phyloP scores from a whole-genome alignment of 1,140 invertebrate species.

The Notospermus geniculatus region DNA sequence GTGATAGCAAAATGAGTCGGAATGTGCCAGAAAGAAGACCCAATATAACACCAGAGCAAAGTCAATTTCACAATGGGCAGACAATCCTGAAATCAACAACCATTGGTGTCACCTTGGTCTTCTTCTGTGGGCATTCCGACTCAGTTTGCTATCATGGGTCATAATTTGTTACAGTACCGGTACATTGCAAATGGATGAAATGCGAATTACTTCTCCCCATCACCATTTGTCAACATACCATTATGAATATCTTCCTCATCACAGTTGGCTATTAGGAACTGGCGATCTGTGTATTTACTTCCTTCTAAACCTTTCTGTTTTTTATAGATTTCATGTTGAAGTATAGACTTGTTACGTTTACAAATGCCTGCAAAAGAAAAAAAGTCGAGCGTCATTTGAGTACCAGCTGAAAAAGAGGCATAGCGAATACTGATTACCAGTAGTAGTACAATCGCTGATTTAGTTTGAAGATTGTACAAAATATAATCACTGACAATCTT shows the following conservation, averaged over 20 bases:
- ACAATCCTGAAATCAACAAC: too few relatives aligned
- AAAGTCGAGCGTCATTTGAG: too few relatives aligned
- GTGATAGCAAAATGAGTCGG: too few relatives aligned
- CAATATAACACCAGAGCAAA: background rate
- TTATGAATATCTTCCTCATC: constrained; percentile 3
- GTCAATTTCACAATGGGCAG: too few relatives aligned
- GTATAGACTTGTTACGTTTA: constrained; percentile 27
- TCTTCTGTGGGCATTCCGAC: too few relatives aligned
- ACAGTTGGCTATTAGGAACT: background rate
- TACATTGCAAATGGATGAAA: background rate
- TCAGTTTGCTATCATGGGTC: background rate
- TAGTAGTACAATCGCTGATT: too few relatives aligned
- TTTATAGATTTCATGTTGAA: constrained; percentile 27
- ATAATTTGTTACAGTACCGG: background rate
- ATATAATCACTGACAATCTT: too few relatives aligned
- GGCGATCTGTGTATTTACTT: constrained; percentile 6
- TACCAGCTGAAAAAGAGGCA: too few relatives aligned
- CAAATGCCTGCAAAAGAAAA: constrained; percentile 31
- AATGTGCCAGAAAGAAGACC: too few relatives aligned
- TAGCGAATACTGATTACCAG: too few relatives aligned
- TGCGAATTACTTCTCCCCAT: background rate
- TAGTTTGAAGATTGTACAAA: too few relatives aligned
- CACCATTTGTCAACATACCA: background rate
- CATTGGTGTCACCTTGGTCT: too few relatives aligned
- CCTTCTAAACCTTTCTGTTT: constrained; percentile 24